Base-by-base conservation (phyloP, 2,113 vertebrate species). In the Melanostigma gelatinosum region DNA sequence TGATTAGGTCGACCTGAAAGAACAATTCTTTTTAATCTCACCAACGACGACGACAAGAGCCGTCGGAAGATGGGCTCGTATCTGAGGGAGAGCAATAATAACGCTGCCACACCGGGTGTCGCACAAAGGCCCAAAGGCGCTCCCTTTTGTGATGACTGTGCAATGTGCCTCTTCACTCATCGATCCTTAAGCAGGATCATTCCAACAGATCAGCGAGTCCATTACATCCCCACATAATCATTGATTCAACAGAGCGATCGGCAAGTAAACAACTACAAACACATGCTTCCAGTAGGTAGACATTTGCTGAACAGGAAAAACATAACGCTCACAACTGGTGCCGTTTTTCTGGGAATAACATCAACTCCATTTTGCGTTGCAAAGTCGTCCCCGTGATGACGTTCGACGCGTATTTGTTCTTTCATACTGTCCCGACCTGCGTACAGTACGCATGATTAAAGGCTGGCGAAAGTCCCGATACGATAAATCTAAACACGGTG, bases 1-100 rank as follows among this genome's bases (percentile, higher is more conserved):
- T 90, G 86, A 95, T 93, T 92, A 89, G 75, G 50, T 36, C 36
- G 13, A 79, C 89, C 82, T 76, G 69, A 90, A 90, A 84, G 42
- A 88, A 76, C 72, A 66, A 87, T 87, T 50, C 44, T 60, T 89
- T 86, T 79, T 71, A 34, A 86, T 84, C 77, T 80, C 73, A 83
- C 90, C 88, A 88, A 78, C 72, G 18, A 60, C 3, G 72, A 72
- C 73, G 34, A 46, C 50, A 54, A 50, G 84, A 42, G 72, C n/a
- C 18, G 48, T 40, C 72, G 13, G 75, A 77, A 64, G 70, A 71
- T 73, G 77, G 5, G 67, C 24, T 71, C 40, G 29, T 4, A 54
- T 77, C 40, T 73, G 22, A 77, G 65, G 15, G 54, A 64, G 68
- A 64, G n/a, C n/a, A 32, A 50, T 52, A 74, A 38, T 9, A 46